A percentile compares a stretch with the other conserved stretches of the same genome.
These are phyloP conservation scores for Bombylius discolor DNA, from an alignment of 2,888 invertebrate genomes.

Conservation along the genomic window DNA sequence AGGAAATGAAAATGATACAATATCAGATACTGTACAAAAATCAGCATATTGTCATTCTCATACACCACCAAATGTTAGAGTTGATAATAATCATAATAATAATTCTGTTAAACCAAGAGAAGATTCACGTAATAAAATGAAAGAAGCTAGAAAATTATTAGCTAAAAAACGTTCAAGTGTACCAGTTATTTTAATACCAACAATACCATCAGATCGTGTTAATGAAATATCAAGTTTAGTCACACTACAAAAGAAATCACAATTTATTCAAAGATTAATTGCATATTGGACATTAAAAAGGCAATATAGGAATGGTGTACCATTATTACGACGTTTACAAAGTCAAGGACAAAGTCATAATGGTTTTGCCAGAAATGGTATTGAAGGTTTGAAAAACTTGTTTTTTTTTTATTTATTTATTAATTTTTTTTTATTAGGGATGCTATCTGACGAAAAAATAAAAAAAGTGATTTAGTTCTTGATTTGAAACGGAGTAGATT, in stretches of 20 bases:
- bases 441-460: no score
- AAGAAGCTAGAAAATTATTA: slow-evolving; percentile 72
- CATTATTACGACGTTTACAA: slow-evolving; percentile 74
- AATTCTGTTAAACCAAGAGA: slow-evolving; percentile 38
- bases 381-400: slow-evolving; percentile 36
- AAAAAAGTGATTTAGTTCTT: no score
- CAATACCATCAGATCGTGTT: slow-evolving; percentile 77
- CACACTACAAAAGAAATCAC: slow-evolving; percentile 58
- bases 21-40: slow-evolving; percentile 79
- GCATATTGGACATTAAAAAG: slow-evolving; percentile 97
- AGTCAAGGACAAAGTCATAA: slow-evolving; percentile 41
- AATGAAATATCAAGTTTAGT: slow-evolving; percentile 76
- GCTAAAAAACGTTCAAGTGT: slow-evolving; percentile 82
- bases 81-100: slow-evolving; percentile 41
- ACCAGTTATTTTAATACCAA: slow-evolving; percentile 86
- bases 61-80: slow-evolving; percentile 42
- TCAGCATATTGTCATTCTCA: slow-evolving; percentile 94
- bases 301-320: slow-evolving; percentile 90
- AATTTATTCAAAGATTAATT: slow-evolving; percentile 77
- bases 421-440: no score
- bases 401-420: not conserved
- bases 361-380: slow-evolving; percentile 42
- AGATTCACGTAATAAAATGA: slow-evolving; percentile 68
- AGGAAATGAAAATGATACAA: slow-evolving; percentile 44
- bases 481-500: no score